Percentiles rank a stretch among this genome's conserved stretches.
Evolutionary conservation across 2,888 invertebrate species (phyloP).

Genomic region (Ditula angustiorana): DNA sequence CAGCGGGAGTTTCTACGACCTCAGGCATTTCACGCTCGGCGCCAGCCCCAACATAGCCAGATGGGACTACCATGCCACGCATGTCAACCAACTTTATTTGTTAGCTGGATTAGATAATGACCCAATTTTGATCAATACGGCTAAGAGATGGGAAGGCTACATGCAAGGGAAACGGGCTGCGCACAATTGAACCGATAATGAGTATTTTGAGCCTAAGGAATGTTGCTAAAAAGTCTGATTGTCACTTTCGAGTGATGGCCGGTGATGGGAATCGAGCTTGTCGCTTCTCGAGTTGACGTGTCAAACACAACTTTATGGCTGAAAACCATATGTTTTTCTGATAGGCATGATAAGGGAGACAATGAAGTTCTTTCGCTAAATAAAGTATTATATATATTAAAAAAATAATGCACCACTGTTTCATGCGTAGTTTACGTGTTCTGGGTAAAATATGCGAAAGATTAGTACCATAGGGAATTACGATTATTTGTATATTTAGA

Average conservation of each 20-base stretch:
- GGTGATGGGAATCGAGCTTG: conserved; percentile 2
- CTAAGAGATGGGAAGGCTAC: conserved; percentile 97
- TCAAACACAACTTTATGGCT: neutral
- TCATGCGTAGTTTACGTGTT: neutral
- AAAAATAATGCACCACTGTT: neutral
- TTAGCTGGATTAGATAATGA: conserved; percentile 94
- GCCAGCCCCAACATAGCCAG: conserved; percentile 97
- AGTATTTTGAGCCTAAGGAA: neutral
- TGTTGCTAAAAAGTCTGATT: conserved; percentile 14
- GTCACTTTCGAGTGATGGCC: conserved; percentile 11
- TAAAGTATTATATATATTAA: too few species aligned
- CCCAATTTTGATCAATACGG: conserved; percentile 92
- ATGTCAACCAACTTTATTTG: conserved; percentile 97
- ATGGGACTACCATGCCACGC: conserved; percentile 99
- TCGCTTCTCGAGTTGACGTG: neutral
- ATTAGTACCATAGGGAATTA: conserved; percentile 16
- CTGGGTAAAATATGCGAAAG: conserved; percentile 22
- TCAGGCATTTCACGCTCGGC: conserved; percentile 96
- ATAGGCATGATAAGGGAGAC: neutral
- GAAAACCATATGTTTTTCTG: neutral
- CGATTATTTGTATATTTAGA: conserved; percentile 2
- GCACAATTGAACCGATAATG: conserved; percentile 91
- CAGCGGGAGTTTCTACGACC: conserved; percentile 97
- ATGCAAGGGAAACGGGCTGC: conserved; percentile 97
- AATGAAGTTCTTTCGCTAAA: neutral